These are phyloP conservation scores for Thalassaphorura encarpata DNA, from an alignment of 1,140 invertebrate species.

Conservation along the genomic window DNA sequence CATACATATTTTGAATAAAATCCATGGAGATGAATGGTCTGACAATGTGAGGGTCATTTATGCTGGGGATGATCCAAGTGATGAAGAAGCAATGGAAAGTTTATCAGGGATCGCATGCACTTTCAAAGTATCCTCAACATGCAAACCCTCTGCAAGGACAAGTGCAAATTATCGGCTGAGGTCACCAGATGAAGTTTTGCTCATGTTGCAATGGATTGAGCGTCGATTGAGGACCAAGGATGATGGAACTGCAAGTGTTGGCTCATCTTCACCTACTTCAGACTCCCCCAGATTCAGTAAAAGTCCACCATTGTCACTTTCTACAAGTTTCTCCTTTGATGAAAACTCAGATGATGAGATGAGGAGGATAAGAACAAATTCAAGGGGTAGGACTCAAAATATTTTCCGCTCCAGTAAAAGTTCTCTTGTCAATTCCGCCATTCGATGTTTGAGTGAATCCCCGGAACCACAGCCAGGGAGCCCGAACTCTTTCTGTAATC, in stretches of 20 bases:
- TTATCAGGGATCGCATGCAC: slow-evolving; percentile 35
- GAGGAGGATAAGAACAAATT: slow-evolving; percentile 28
- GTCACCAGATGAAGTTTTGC: slow-evolving; percentile 35
- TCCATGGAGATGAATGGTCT: slow-evolving; percentile 40
- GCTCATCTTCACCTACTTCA: background rate
- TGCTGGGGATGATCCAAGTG: slow-evolving; percentile 39
- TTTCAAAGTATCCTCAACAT: slow-evolving; percentile 37
- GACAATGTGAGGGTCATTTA: slow-evolving; percentile 38
- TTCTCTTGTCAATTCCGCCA: slow-evolving; percentile 3
- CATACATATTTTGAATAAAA: slow-evolving; percentile 38
- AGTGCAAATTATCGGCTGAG: slow-evolving; percentile 37
- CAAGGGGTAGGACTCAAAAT: slow-evolving; percentile 29
- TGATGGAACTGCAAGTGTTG: slow-evolving; percentile 10
- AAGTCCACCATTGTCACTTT: background rate
- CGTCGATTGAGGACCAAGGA: slow-evolving; percentile 30
- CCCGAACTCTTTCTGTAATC: no score
- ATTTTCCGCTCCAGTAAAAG: slow-evolving; percentile 14
- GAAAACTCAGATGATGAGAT: slow-evolving; percentile 31
- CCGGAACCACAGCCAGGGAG: no score
- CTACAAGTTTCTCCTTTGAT: slow-evolving; percentile 20
- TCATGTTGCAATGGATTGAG: slow-evolving; percentile 39
- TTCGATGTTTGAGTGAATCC: background rate
- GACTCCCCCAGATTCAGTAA: background rate
- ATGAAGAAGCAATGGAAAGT: slow-evolving; percentile 39
- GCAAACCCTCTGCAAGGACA: slow-evolving; percentile 34